Evolutionary conservation across 1,140 invertebrate genomes (phyloP).

Genomic region (Drosophila carrolli): DNA sequence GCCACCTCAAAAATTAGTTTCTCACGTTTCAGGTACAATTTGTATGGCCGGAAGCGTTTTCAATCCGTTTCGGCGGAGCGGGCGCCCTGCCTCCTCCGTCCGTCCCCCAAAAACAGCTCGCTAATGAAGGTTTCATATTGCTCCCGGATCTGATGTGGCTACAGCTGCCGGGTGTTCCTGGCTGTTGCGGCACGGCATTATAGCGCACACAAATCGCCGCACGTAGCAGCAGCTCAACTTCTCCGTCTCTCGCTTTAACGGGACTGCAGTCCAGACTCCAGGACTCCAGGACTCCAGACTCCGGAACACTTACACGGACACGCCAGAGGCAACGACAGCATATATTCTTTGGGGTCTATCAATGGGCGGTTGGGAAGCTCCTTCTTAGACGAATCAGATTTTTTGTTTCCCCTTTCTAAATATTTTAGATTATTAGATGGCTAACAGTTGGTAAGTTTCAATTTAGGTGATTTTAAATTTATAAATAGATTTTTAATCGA

Average conservation of each 20-base stretch:
- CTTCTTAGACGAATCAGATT: neutral
- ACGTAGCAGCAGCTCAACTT: slow-evolving; percentile 63
- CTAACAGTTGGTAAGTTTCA: too few relatives aligned
- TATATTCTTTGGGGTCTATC: neutral
- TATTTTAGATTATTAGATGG: too few relatives aligned
- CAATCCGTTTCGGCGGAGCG: slow-evolving; percentile 41
- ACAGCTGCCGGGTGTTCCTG: slow-evolving; percentile 24
- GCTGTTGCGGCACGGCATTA: slow-evolving; percentile 32
- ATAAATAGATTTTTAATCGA: too few relatives aligned
- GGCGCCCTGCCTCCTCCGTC: neutral
- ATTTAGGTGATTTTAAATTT: too few relatives aligned
- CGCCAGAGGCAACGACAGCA: neutral
- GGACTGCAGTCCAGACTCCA: slow-evolving; percentile 37
- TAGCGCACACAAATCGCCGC: slow-evolving; percentile 57
- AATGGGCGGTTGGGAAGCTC: neutral
- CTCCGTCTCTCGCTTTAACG: slow-evolving; percentile 25
- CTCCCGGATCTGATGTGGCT: slow-evolving; percentile 29
- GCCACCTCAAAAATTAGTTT: slow-evolving; percentile 71
- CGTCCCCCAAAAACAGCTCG: slow-evolving; percentile 16
- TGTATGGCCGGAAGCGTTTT: slow-evolving; percentile 73
- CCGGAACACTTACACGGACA: slow-evolving; percentile 10
- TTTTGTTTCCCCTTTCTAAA: too few relatives aligned
- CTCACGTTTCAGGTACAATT: slow-evolving; percentile 76
- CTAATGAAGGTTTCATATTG: slow-evolving; percentile 76
- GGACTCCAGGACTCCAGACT: slow-evolving; percentile 7